Evolutionary conservation across 2,113 vertebrate genomes (phyloP).

Genomic region (Trematocara zebra): DNA sequence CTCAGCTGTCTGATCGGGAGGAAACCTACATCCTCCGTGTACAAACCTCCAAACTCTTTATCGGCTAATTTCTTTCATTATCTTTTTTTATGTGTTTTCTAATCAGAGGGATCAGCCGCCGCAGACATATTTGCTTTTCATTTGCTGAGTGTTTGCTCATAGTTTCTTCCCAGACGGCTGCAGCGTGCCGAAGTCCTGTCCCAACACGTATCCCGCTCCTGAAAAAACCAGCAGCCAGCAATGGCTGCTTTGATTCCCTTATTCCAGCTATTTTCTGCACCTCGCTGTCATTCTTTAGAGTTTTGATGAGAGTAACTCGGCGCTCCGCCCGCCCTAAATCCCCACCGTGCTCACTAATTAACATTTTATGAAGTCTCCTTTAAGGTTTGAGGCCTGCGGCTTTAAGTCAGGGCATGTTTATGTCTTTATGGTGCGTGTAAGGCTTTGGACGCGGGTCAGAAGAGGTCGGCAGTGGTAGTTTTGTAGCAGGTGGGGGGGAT

Average conservation of each 20-base stretch:
- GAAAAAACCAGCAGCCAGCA: not conserved
- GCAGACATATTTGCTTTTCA: not conserved
- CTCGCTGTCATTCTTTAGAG: not conserved
- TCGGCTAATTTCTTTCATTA: not conserved
- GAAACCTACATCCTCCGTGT: not conserved
- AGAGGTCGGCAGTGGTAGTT: not conserved
- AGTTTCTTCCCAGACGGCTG: not conserved
- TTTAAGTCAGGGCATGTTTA: slow-evolving; percentile 17
- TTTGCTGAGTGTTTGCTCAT: not conserved
- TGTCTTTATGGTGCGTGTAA: not conserved
- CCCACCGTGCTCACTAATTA: slow-evolving; percentile 8
- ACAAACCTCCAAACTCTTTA: not conserved
- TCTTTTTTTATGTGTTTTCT: not conserved
- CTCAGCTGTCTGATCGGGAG: not conserved
- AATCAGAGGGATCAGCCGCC: not conserved
- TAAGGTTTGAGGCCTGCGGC: slow-evolving; percentile 21
- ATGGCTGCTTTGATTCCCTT: not conserved
- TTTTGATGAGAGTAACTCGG: not conserved
- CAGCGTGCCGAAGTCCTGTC: not conserved
- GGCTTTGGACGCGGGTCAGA: not conserved
- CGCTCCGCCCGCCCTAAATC: not conserved
- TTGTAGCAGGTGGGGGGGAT: not conserved
- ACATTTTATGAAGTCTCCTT: slow-evolving; percentile 8
- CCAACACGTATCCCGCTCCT: not conserved
- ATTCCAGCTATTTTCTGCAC: not conserved